Conservation (phyloP, 1,140 invertebrate genomes). For the Solen grandis region DNA sequence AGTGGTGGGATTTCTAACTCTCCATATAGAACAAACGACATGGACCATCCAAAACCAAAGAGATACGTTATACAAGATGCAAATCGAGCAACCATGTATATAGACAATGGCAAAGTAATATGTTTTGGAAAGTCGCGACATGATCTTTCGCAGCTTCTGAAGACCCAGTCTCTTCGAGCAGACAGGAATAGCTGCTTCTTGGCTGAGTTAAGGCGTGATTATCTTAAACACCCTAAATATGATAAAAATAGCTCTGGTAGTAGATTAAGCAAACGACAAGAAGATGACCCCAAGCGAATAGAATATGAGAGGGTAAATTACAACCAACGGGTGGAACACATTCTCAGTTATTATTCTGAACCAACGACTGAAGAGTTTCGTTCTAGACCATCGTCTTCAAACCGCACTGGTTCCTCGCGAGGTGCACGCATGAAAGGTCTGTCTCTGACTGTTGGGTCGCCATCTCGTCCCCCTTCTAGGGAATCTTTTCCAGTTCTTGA, state of each 20-base stretch:
- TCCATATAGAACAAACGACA: conserved; percentile 17
- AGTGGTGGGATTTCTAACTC: conserved; percentile 2
- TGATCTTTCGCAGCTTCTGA: conserved; percentile 58
- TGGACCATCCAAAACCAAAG: conserved; percentile 39
- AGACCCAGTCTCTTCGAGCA: conserved; percentile 40
- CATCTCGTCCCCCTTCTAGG: conserved; percentile 25
- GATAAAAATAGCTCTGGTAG: too few species aligned
- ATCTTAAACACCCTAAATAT: conserved; percentile 65
- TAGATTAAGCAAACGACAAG: conserved; percentile 9
- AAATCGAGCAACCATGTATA: conserved; percentile 62
- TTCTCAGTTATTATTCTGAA: conserved; percentile 69
- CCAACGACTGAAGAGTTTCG: conserved; percentile 39
- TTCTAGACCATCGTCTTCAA: conserved; percentile 17
- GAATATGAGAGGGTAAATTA: conserved; percentile 63
- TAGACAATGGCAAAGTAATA: conserved; percentile 67
- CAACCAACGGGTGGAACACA: conserved; percentile 66
- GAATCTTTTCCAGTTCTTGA: not conserved
- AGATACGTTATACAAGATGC: conserved; percentile 61
- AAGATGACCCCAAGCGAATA: conserved; percentile 41
- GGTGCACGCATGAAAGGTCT: conserved; percentile 48
- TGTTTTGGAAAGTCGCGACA: conserved; percentile 63
- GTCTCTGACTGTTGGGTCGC: conserved; percentile 35
- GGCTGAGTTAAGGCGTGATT: conserved; percentile 65
- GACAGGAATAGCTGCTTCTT: conserved; percentile 61
- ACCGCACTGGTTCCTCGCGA: conserved; percentile 8